phyloP scores from a whole-genome alignment of 2,797 vertebrate genomes.

The Eulemur rubriventer region DNA sequence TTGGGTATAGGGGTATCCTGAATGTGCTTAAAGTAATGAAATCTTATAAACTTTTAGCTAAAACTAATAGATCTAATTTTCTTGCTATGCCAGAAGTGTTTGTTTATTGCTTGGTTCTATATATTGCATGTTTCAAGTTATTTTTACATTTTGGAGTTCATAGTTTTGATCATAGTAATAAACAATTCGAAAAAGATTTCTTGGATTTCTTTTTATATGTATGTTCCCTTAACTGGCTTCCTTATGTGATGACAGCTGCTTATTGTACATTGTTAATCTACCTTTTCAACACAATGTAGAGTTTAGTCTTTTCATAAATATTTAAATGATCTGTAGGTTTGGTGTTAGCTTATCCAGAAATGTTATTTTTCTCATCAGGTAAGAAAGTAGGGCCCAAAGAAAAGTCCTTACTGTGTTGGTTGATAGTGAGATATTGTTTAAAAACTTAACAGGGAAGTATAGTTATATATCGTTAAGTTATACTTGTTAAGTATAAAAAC shows the following conservation, averaged over 20 bases:
- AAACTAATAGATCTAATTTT: constrained; percentile 9
- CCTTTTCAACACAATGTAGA: neutral
- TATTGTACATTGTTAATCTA: neutral
- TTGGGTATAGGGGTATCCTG: neutral
- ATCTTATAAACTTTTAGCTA: neutral
- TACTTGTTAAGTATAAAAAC: neutral
- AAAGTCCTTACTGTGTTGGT: neutral
- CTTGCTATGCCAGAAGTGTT: neutral
- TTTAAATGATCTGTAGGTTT: neutral
- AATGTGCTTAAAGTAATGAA: constrained; percentile 31
- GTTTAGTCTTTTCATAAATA: neutral
- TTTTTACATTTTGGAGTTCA: constrained; percentile 40
- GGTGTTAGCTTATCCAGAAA: neutral
- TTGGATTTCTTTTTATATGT: neutral
- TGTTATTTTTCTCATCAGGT: constrained; percentile 20
- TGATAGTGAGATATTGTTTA: neutral
- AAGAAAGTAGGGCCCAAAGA: neutral
- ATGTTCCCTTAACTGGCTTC: neutral
- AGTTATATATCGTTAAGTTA: neutral
- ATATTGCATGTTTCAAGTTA: neutral
- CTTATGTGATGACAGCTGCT: neutral
- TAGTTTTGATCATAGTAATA: constrained; percentile 19
- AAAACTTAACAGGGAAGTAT: neutral
- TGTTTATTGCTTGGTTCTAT: neutral
- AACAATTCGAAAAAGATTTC: neutral